Conservation (phyloP, 1,140 invertebrate genomes). For the Teleopsis dalmanni region DNA sequence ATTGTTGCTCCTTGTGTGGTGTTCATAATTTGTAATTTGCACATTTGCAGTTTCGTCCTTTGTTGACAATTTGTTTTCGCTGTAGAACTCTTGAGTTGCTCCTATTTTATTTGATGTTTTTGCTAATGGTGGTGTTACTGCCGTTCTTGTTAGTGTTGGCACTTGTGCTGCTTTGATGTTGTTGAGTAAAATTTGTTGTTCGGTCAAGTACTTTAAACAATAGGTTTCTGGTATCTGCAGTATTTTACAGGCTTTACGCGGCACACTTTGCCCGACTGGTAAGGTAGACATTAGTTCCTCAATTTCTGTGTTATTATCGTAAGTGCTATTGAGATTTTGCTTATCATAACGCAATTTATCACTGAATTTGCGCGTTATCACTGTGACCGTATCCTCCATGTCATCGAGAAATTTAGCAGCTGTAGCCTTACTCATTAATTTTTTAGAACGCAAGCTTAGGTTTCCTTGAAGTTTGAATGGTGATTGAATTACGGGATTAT, state of each 20-base stretch:
- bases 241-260: conserved; percentile 35
- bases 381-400: conserved; percentile 15
- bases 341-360: too few relatives aligned
- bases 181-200: background rate
- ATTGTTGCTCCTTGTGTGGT: background rate
- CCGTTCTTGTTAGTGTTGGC: background rate
- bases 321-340: background rate
- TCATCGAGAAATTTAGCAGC: conserved; percentile 11
- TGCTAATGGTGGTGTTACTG: background rate
- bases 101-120: background rate
- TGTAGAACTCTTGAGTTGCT: background rate
- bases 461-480: conserved; percentile 30
- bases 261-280: conserved; percentile 25
- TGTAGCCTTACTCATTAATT: background rate
- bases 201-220: conserved; percentile 12
- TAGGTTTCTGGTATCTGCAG: conserved; percentile 36
- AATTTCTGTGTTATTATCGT: conserved; percentile 8
- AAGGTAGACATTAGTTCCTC: conserved; percentile 27
- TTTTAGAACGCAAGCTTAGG: background rate
- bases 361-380: conserved; percentile 16
- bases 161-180: background rate
- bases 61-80: background rate
- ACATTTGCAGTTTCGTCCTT: background rate
- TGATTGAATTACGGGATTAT: conserved; percentile 25
- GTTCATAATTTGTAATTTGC: background rate